phyloP scores from a whole-genome alignment of 1,140 invertebrate species.

The Pteromalus puparum region DNA sequence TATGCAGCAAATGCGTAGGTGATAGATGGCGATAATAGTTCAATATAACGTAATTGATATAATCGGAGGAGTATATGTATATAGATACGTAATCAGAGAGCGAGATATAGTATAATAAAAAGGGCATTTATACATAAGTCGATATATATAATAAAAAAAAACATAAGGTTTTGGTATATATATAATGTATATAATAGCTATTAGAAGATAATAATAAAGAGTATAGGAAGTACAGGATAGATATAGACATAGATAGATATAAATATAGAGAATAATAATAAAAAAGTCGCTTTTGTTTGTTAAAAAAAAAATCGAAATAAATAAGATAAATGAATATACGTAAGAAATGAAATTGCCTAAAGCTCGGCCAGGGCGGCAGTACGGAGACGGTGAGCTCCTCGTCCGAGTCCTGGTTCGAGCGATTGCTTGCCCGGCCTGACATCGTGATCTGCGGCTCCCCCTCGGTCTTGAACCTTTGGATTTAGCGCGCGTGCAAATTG shows the following conservation, averaged over 20 bases:
- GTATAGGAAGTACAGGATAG: conserved; percentile 20
- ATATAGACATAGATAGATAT: conserved; percentile 48
- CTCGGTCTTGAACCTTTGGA: conserved; percentile 74
- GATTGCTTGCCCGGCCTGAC: conserved; percentile 56
- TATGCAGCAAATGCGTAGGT: no score
- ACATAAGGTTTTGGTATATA: conserved; percentile 12
- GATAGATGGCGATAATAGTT: conserved; percentile 15
- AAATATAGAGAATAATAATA: conserved; percentile 56
- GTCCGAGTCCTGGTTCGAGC: conserved; percentile 72
- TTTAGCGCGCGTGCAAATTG: conserved; percentile 31
- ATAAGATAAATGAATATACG: conserved; percentile 71
- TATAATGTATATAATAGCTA: conserved; percentile 28
- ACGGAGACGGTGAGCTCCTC: conserved; percentile 75
- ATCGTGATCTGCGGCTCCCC: conserved; percentile 70
- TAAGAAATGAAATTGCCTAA: conserved; percentile 77
- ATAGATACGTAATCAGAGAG: conserved; percentile 36
- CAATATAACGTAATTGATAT: conserved; percentile 18
- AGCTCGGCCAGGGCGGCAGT: conserved; percentile 75
- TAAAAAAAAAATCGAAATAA: conserved; percentile 42
- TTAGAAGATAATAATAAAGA: conserved; percentile 37
- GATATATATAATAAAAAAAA: conserved; percentile 12
- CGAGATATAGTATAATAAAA: conserved; percentile 44
- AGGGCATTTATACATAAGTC: conserved; percentile 50
- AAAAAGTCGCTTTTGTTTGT: conserved; percentile 35
- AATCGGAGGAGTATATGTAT: conserved; percentile 53